These are phyloP conservation scores for Phenganax stokvisi DNA, from an alignment of 92 coral and sea anemone species.

Conservation along the genomic window DNA sequence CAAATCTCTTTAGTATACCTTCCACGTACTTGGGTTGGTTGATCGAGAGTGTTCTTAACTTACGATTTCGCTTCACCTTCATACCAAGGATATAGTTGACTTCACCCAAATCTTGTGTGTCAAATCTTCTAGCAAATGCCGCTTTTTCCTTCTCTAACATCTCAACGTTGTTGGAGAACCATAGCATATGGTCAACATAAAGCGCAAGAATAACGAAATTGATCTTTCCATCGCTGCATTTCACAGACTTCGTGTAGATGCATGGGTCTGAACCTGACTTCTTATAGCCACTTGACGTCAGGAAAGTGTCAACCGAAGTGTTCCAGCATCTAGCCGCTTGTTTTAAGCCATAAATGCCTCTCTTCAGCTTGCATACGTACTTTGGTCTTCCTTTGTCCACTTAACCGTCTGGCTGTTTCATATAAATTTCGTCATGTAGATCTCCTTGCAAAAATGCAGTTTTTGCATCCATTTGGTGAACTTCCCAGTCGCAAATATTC, in stretches of 20 bases:
- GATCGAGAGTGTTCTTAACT: neutral
- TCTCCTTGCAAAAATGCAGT: conserved; percentile 27
- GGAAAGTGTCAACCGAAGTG: neutral
- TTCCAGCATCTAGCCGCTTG: no score
- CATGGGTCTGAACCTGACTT: neutral
- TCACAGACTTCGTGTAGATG: neutral
- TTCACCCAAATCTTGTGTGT: conserved; percentile 46
- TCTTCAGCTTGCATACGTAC: no score
- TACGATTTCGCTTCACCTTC: neutral
- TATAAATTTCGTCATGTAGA: neutral
- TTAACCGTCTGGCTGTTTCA: neutral
- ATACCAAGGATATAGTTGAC: conserved; percentile 39
- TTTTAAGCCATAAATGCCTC: no score
- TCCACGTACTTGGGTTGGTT: neutral
- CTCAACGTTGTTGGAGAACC: conserved; percentile 15
- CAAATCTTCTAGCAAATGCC: conserved; percentile 28
- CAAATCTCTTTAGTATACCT: conserved; percentile 32
- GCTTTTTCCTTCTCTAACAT: conserved; percentile 30
- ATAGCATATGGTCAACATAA: conserved; percentile 22
- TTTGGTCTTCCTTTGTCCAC: no score
- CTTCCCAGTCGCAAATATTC: no score
- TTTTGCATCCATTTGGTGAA: conserved; percentile 32
- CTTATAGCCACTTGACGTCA: neutral
- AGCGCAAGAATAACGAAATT: conserved; percentile 23
- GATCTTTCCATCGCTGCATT: conserved; percentile 9